A percentile compares a stretch with the other conserved stretches of the same genome.
Conservation (phyloP, 2,888 invertebrate species). For the Caenorhabditis sp. region DNA sequence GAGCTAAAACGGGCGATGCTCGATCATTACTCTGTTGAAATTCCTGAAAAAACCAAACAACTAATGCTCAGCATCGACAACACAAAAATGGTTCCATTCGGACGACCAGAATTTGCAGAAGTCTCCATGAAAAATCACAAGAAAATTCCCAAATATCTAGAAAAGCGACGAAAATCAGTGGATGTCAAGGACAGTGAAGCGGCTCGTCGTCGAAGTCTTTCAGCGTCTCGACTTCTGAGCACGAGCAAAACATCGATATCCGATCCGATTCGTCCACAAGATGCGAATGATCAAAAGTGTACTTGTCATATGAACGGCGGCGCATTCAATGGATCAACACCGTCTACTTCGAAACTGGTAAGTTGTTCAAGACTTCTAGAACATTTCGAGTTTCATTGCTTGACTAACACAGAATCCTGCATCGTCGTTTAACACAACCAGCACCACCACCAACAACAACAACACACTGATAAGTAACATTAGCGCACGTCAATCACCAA, state of each 20-base stretch:
- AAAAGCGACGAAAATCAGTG: conserved; percentile 48
- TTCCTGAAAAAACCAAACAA: conserved; percentile 59
- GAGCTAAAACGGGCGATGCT: conserved; percentile 84
- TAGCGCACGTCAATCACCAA: neutral
- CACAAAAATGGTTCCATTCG: conserved; percentile 52
- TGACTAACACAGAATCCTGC: neutral
- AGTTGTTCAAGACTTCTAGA: neutral
- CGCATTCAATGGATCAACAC: conserved; percentile 19
- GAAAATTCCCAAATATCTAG: conserved; percentile 54
- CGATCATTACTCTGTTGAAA: conserved; percentile 57
- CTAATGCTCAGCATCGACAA: conserved; percentile 58
- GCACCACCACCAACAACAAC: neutral
- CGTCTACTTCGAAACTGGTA: conserved; percentile 6
- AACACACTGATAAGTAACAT: neutral
- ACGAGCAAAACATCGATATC: conserved; percentile 40
- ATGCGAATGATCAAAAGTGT: conserved; percentile 32
- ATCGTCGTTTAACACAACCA: neutral
- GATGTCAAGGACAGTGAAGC: conserved; percentile 38
- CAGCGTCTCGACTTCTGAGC: conserved; percentile 45
- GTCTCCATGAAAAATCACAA: conserved; percentile 48
- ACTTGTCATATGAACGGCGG: conserved; percentile 47
- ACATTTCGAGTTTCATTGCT: neutral
- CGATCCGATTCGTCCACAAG: conserved; percentile 32
- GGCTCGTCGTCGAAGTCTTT: conserved; percentile 38
- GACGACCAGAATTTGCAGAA: conserved; percentile 56